Conservation (phyloP, 1,140 invertebrate species). For the Heliconius eleuchia region DNA sequence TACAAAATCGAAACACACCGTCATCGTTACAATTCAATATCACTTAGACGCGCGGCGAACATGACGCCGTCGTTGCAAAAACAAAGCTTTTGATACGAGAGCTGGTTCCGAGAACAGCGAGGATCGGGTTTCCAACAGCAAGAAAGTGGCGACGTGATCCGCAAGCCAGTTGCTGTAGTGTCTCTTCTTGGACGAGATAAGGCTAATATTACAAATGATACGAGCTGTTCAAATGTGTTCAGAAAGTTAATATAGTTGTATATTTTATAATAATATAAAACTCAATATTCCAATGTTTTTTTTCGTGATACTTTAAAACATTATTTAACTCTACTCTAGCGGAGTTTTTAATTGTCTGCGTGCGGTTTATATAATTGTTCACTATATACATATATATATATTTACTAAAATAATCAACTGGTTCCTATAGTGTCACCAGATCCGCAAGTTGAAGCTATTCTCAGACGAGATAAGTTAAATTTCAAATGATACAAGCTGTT, state of each 20-base stretch:
- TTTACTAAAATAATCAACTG: too few relatives aligned
- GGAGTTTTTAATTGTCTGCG: too few relatives aligned
- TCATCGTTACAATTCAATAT: conserved; percentile 26
- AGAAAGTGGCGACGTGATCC: conserved; percentile 42
- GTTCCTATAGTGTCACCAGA: too few relatives aligned
- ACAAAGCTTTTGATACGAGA: conserved; percentile 38
- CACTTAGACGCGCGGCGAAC: conserved; percentile 24
- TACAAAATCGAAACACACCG: neutral
- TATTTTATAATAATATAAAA: neutral
- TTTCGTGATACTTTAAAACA: too few relatives aligned
- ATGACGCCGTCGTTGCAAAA: conserved; percentile 37
- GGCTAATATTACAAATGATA: neutral
- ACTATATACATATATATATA: too few relatives aligned
- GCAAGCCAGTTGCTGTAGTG: conserved; percentile 30
- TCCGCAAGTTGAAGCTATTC: too few relatives aligned
- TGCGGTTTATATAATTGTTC: too few relatives aligned
- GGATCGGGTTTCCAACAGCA: conserved; percentile 39
- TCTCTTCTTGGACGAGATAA: neutral
- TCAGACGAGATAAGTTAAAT: too few relatives aligned
- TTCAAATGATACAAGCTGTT: too few relatives aligned
- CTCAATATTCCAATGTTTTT: too few relatives aligned
- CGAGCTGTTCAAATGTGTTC: neutral
- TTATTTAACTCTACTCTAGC: too few relatives aligned
- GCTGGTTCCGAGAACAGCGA: conserved; percentile 44
- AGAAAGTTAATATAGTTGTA: neutral